phyloP scores from a whole-genome alignment of 1,140 invertebrate species.

The Anadara kagoshimensis region DNA sequence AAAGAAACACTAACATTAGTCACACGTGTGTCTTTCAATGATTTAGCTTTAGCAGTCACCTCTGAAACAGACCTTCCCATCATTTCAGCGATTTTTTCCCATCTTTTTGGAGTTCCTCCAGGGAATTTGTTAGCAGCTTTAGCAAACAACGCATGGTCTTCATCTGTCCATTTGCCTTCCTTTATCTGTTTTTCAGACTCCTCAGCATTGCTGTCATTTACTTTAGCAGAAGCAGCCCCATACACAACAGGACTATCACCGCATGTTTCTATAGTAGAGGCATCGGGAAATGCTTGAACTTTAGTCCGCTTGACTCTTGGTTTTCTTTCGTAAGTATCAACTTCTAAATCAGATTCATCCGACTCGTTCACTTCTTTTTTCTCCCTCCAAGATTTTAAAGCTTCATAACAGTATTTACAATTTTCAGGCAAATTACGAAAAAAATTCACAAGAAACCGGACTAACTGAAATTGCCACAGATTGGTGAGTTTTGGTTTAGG shows the following conservation, averaged over 20 bases:
- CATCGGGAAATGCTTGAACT: neutral
- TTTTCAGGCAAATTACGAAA: slow-evolving; percentile 16
- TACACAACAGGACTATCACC: no score
- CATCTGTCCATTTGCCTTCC: slow-evolving; percentile 87
- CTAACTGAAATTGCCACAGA: slow-evolving; percentile 53
- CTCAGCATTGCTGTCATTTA: no score
- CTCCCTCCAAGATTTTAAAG: no score
- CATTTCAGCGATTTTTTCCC: slow-evolving; percentile 91
- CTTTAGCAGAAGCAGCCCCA: no score
- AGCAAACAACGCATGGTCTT: slow-evolving; percentile 89
- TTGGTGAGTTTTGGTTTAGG: slow-evolving; percentile 54
- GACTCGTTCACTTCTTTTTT: no score
- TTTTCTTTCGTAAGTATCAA: slow-evolving; percentile 1
- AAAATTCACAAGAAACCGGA: slow-evolving; percentile 33
- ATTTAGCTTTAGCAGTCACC: slow-evolving; percentile 74
- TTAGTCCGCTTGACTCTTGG: neutral
- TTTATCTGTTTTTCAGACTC: no score
- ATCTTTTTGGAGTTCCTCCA: slow-evolving; percentile 85
- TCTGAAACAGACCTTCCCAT: slow-evolving; percentile 82
- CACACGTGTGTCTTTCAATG: slow-evolving; percentile 53
- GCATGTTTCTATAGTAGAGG: no score
- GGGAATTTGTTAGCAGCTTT: slow-evolving; percentile 92
- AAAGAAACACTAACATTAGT: slow-evolving; percentile 51
- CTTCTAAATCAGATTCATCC: neutral
- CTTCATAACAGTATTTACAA: neutral